phyloP scores from a whole-genome alignment of 2,113 vertebrate genomes.

The Coturnix japonica region DNA sequence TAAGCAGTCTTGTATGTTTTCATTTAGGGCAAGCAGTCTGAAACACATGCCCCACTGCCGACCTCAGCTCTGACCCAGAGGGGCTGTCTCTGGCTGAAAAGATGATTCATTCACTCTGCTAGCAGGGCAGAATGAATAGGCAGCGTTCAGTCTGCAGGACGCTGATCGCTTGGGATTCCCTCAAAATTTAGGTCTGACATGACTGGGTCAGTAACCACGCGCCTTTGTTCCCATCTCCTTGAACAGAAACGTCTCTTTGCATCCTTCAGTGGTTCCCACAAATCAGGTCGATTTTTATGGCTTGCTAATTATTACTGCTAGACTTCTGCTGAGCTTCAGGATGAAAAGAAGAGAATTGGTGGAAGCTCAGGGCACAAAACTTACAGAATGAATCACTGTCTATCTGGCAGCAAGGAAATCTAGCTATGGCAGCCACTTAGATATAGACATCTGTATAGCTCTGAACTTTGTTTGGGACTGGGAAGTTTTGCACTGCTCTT shows the following conservation, averaged over 20 bases:
- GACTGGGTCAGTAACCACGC: slow-evolving; percentile 64
- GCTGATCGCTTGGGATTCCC: slow-evolving; percentile 68
- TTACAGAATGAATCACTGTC: slow-evolving; percentile 50
- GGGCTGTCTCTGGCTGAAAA: slow-evolving; percentile 58
- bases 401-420: slow-evolving; percentile 14
- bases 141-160: slow-evolving; percentile 35
- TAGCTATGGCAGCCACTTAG: neutral
- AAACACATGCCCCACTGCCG: slow-evolving; percentile 18
- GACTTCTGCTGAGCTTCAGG: slow-evolving; percentile 50
- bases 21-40: slow-evolving; percentile 30
- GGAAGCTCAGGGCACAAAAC: slow-evolving; percentile 56
- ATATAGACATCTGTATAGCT: neutral
- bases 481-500: neutral
- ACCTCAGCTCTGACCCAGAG: slow-evolving; percentile 54
- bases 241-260: slow-evolving; percentile 57
- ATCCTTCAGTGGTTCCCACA: slow-evolving; percentile 52
- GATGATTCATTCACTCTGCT: slow-evolving; percentile 55
- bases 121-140: slow-evolving; percentile 62
- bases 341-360: slow-evolving; percentile 11
- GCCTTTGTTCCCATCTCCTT: slow-evolving; percentile 48
- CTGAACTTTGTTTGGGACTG: neutral
- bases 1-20: slow-evolving; percentile 8
- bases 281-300: slow-evolving; percentile 72
- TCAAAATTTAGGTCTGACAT: slow-evolving; percentile 66
- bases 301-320: slow-evolving; percentile 65